These are phyloP conservation scores for Scophthalmus maximus DNA, from an alignment of 2,113 vertebrate genomes.

Conservation along the genomic window DNA sequence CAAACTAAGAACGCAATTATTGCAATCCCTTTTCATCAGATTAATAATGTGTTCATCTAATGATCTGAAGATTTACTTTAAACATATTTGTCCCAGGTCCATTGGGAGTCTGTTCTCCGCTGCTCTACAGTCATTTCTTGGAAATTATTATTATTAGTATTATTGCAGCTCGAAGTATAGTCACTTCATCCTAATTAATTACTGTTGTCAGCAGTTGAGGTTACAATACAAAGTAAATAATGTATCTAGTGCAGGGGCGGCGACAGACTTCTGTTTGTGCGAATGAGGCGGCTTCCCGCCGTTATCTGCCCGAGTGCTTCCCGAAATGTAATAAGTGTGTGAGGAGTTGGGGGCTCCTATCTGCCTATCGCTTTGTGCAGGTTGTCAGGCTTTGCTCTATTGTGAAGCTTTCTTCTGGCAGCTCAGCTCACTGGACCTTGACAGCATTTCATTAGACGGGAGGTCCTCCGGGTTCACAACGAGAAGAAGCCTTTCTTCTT, in stretches of 20 bases:
- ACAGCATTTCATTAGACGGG: conserved; percentile 76
- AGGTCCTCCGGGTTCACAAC: conserved; percentile 66
- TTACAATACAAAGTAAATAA: conserved; percentile 42
- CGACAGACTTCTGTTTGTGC: conserved; percentile 56
- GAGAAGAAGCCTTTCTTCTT: conserved; percentile 60
- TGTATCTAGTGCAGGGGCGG: conserved; percentile 20
- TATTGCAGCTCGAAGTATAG: conserved; percentile 14
- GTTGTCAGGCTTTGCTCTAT: conserved; percentile 58
- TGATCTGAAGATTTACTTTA: neutral
- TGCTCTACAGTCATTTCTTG: neutral
- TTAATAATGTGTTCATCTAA: neutral
- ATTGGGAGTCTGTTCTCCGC: conserved; percentile 1
- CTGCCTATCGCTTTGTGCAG: conserved; percentile 57
- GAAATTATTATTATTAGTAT: neutral
- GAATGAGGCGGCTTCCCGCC: conserved; percentile 21
- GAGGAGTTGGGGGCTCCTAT: conserved; percentile 57
- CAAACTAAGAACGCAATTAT: too few relatives aligned
- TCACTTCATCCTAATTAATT: conserved; percentile 56
- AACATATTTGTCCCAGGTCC: neutral
- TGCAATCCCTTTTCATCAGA: too few relatives aligned
- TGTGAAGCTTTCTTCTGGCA: conserved; percentile 67
- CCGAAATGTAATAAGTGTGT: conserved; percentile 67
- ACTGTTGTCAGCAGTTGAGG: conserved; percentile 36
- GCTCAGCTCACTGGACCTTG: conserved; percentile 77
- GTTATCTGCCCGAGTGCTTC: conserved; percentile 62